Base-by-base conservation (phyloP, 2,888 invertebrate species). In the Dorcus hopei region DNA sequence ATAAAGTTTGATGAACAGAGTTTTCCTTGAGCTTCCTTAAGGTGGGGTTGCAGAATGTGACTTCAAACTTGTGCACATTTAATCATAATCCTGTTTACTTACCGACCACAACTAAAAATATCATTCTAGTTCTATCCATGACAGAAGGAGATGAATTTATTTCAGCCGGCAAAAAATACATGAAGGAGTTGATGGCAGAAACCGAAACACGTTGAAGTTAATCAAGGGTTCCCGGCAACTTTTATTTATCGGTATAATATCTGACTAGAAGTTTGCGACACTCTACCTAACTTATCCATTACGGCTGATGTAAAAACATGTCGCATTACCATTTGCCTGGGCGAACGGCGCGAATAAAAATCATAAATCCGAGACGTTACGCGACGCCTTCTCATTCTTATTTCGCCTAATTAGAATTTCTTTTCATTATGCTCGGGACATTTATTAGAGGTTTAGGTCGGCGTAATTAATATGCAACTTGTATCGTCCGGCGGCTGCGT, bases 381-480 rank as follows among this genome's bases (percentile, higher is more conserved):
- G 50, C 57, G 52, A 52, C 49, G 48, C 59, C 16, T 19, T 19
- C 45, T 16, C 49, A 55, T 61, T 62, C 62, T 65, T 62, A 60
- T 62, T 59, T 59, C 61, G 62, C 62, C 68, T 69, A 69, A 69
- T 69, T 69, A 69, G 69, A 69, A 69, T 69, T 69, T 69, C 68
- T 69, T 68, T 68, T 69, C 68, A 69, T 69, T 69, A 68, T 62
- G 61, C 65, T 58, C 66, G 63, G 65, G 68, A 67, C 67, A 66
- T 68, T 69, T 68, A 69, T 69, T 68, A 68, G 67, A 66, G 67
- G 69, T 67, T 68, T 67, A 67, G 64, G 65, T 65, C 59, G 63
- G 63, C 65, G 64, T 68, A 69, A 69, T 69, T 69, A 68, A 69
- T 69, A 67, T 66, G 67, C 64, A 38, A 52, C 51, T 42, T 52